Conservation (phyloP, 2,113 vertebrate genomes). For the Neomonachus schauinslandi region DNA sequence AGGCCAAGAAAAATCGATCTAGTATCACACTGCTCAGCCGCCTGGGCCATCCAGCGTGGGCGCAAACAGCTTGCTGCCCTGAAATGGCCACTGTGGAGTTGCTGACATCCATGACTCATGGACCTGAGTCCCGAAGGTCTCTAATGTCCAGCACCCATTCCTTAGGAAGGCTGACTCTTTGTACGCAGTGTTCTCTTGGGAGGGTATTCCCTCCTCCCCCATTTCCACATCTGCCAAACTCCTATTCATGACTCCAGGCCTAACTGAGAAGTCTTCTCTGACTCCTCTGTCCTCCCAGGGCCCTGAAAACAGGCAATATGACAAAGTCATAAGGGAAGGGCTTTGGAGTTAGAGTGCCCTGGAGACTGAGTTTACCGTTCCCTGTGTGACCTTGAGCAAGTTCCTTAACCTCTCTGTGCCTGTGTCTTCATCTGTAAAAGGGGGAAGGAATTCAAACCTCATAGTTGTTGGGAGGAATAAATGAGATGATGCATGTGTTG, state of each 20-base stretch:
- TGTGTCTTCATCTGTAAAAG: neutral
- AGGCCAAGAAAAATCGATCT: neutral
- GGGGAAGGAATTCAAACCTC: neutral
- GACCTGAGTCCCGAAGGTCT: neutral
- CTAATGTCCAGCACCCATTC: fast-evolving
- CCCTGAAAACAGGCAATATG: neutral
- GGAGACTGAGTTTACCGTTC: too few relatives aligned
- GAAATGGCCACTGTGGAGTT: neutral
- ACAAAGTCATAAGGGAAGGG: neutral
- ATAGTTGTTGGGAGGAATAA: neutral
- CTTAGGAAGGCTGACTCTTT: neutral
- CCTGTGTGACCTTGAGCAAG: neutral
- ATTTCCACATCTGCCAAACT: neutral
- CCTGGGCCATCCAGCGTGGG: neutral
- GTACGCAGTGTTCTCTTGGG: neutral
- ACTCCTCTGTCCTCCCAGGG: neutral
- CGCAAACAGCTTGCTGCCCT: neutral
- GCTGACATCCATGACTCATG: neutral
- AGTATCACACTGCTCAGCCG: neutral
- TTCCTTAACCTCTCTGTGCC: neutral
- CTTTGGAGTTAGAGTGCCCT: neutral
- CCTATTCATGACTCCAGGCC: neutral
- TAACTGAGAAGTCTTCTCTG: neutral
- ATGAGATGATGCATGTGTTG: fast-evolving
- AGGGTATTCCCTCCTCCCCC: neutral